A percentile compares a stretch with the other conserved stretches of the same genome.
Conservation (phyloP, 1,140 invertebrate species). For the Drosophila chauvacae region DNA sequence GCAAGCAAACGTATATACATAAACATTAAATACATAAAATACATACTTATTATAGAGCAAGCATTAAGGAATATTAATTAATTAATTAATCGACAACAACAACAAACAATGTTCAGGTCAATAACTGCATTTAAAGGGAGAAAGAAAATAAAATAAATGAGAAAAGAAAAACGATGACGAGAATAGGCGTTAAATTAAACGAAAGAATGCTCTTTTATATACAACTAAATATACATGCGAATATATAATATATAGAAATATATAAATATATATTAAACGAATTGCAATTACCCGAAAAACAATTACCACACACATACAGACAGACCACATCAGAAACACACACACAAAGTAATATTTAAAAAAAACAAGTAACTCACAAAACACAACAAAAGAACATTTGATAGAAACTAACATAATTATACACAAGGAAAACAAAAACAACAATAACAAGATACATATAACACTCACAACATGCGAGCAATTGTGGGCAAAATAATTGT, state of each 20-base stretch:
- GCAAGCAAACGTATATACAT: conserved; percentile 45
- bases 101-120: conserved; percentile 75
- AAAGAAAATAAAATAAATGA: not conserved
- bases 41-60: conserved; percentile 43
- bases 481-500: conserved; percentile 42
- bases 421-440: conserved; percentile 1
- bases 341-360: conserved; percentile 20
- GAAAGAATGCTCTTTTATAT: conserved; percentile 70
- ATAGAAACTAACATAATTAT: conserved; percentile 33
- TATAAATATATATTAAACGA: conserved; percentile 31
- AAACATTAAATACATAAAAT: conserved; percentile 39
- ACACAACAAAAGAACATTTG: conserved; percentile 43
- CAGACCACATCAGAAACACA: conserved; percentile 9
- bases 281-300: conserved; percentile 32
- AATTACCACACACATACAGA: conserved; percentile 15
- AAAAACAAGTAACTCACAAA: conserved; percentile 20
- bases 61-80: conserved; percentile 45
- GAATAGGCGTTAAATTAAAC: conserved; percentile 62
- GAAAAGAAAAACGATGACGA: conserved; percentile 10
- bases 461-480: conserved; percentile 32
- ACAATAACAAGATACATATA: conserved; percentile 23
- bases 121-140: conserved; percentile 76
- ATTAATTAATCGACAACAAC: conserved; percentile 38
- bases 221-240: conserved; percentile 46
- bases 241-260: conserved; percentile 39